Evolutionary conservation across 2,113 vertebrate genomes (phyloP).

Genomic region (Chaenocephalus aceratus): DNA sequence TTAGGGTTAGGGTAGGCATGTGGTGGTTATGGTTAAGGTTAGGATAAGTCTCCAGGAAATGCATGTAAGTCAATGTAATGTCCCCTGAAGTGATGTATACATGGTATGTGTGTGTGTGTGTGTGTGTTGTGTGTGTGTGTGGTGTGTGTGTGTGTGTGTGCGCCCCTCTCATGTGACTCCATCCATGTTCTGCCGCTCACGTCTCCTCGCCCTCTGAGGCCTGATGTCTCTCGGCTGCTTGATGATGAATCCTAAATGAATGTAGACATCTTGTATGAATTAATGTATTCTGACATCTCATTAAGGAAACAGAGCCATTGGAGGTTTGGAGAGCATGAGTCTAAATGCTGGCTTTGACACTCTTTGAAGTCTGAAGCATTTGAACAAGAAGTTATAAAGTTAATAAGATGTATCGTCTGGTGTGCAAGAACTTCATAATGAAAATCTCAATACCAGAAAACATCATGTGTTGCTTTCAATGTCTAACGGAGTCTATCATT

Average conservation of each 20-base stretch:
- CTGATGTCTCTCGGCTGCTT: slow-evolving; percentile 12
- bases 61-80: too few species aligned
- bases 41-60: too few species aligned
- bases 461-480: not conserved
- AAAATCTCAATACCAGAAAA: not conserved
- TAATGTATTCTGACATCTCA: not conserved
- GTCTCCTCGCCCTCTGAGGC: not conserved
- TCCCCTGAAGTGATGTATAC: too few species aligned
- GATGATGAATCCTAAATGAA: slow-evolving; percentile 19
- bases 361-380: not conserved
- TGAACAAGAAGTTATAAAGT: not conserved
- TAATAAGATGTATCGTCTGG: not conserved
- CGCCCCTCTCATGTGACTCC: not conserved
- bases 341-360: not conserved
- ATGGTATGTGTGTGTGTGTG: too few species aligned
- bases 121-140: not conserved
- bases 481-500: not conserved
- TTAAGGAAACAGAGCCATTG: not conserved
- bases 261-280: slow-evolving; percentile 5
- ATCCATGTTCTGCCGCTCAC: fast-evolving
- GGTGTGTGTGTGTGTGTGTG: not conserved
- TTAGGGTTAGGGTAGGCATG: too few species aligned
- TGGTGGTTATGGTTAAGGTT: too few species aligned
- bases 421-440: not conserved
- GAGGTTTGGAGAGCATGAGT: not conserved